Percentiles rank a stretch among this genome's conserved stretches.
phyloP scores from a whole-genome alignment of 2,797 vertebrate species.

The Alauda arvensis region DNA sequence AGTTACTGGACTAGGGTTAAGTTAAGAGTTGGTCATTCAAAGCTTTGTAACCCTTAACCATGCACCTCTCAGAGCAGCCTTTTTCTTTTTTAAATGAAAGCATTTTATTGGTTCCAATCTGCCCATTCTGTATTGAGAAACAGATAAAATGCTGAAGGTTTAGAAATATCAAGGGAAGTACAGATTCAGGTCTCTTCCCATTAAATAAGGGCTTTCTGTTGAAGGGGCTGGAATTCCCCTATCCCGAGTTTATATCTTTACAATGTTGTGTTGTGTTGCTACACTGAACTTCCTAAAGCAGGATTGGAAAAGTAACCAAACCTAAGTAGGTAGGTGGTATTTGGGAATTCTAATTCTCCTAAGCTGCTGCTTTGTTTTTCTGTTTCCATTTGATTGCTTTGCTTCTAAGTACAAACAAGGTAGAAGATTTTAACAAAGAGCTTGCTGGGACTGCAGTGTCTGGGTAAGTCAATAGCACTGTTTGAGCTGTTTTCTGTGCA shows the following conservation, averaged over 20 bases:
- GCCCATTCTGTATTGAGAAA: not conserved
- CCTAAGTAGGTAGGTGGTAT: not conserved
- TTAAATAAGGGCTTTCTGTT: not conserved
- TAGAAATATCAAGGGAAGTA: not conserved
- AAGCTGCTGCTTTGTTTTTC: constrained; percentile 8
- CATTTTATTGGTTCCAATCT: not conserved
- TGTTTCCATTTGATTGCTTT: not conserved
- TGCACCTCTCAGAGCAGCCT: not conserved
- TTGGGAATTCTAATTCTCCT: not conserved
- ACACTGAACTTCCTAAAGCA: not conserved
- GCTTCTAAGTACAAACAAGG: not conserved
- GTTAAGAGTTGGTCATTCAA: not conserved
- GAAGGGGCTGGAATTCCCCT: not conserved
- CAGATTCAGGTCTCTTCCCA: not conserved
- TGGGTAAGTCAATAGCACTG: not conserved
- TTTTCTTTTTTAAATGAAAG: not conserved
- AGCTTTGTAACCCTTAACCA: not conserved
- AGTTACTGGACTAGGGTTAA: not conserved
- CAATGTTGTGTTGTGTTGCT: not conserved
- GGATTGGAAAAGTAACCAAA: not conserved
- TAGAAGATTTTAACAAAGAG: not conserved
- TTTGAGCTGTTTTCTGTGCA: not conserved
- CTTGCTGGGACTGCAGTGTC: not conserved
- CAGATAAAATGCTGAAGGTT: not conserved
- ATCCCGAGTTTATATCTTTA: not conserved